phyloP scores from a whole-genome alignment of 2,888 invertebrate species.

The Tethea ocularis region DNA sequence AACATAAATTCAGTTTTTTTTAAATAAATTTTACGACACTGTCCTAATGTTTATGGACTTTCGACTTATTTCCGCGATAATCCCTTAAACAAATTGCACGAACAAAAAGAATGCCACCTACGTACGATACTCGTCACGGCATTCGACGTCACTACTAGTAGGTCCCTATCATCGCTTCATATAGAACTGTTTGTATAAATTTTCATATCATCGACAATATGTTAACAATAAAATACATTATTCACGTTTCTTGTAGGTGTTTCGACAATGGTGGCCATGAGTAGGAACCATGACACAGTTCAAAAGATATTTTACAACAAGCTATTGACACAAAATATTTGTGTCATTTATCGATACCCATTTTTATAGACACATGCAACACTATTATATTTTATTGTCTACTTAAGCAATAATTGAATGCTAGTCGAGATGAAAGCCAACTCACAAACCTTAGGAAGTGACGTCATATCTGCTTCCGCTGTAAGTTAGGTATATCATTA shows the following conservation, averaged over 20 bases:
- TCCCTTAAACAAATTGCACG: no score
- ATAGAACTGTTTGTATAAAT: no score
- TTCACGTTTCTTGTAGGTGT: not conserved
- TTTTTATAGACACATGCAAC: not conserved
- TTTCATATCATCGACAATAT: no score
- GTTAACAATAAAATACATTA: no score
- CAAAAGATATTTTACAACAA: not conserved
- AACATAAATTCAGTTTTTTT: no score
- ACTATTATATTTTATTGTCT: not conserved
- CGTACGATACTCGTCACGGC: no score
- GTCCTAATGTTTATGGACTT: no score
- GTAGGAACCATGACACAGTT: not conserved
- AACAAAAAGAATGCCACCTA: no score
- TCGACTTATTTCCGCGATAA: no score
- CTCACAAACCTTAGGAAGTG: slow-evolving; percentile 35
- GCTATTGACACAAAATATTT: not conserved
- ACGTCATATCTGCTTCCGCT: slow-evolving; percentile 34
- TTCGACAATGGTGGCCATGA: not conserved
- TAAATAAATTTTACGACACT: no score
- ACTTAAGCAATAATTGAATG: not conserved
- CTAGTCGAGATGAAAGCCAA: slow-evolving; percentile 11
- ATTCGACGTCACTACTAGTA: no score
- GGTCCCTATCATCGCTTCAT: no score
- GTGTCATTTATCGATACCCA: not conserved
- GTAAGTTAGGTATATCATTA: slow-evolving; percentile 44